A percentile compares a stretch with the other conserved stretches of the same genome.
phyloP scores from a whole-genome alignment of 1,140 invertebrate genomes.

The Oncopeltus fasciatus region DNA sequence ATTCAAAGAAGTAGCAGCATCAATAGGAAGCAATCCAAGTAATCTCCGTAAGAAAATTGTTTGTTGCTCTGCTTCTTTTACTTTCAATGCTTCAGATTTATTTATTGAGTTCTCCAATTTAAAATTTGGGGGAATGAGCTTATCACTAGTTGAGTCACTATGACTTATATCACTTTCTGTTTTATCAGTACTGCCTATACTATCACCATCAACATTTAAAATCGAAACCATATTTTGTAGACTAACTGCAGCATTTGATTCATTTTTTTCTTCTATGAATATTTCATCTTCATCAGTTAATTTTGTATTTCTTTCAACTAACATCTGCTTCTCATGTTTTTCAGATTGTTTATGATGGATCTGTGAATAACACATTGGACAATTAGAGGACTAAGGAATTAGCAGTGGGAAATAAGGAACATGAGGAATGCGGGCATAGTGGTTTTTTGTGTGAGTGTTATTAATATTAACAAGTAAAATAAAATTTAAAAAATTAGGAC shows the following conservation, averaged over 20 bases:
- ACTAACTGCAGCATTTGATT: background rate
- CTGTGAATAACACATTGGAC: background rate
- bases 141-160: background rate
- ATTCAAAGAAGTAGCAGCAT: background rate
- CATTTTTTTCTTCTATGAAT: background rate
- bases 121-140: background rate
- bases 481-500: constrained; percentile 3
- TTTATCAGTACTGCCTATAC: background rate
- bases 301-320: background rate
- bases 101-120: background rate
- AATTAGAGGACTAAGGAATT: constrained; percentile 4
- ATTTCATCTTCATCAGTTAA: background rate
- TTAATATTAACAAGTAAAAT: background rate
- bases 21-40: background rate
- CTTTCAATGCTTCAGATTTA: background rate
- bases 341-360: constrained; percentile 1
- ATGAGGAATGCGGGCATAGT: background rate
- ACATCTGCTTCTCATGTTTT: background rate
- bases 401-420: background rate
- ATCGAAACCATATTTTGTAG: no score
- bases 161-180: background rate
- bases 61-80: constrained; percentile 5
- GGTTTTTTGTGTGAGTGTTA: background rate
- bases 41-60: background rate
- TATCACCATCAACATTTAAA: no score